phyloP scores from a whole-genome alignment of 2,797 vertebrate species.

The Phaenicophaeus curvirostris region DNA sequence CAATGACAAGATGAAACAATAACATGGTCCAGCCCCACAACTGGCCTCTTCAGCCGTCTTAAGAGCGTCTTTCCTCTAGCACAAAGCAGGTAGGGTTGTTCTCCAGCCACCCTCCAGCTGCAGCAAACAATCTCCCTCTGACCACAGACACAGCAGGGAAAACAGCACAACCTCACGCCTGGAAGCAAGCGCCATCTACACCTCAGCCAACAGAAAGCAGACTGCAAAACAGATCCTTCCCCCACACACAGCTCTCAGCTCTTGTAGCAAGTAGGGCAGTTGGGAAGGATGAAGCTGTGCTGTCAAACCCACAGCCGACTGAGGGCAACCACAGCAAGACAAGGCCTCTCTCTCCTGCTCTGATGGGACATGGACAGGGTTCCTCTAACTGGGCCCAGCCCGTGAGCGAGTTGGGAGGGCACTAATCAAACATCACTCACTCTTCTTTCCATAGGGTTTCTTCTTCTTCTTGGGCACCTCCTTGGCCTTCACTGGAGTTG shows the following conservation, averaged over 20 bases:
- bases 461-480: slow-evolving; percentile 78
- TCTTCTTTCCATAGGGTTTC: slow-evolving; percentile 80
- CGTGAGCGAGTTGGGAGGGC: slow-evolving; percentile 46
- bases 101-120: slow-evolving; percentile 2
- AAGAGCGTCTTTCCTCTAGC: background rate
- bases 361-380: slow-evolving; percentile 19
- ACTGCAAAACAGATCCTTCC: slow-evolving; percentile 23
- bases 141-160: background rate
- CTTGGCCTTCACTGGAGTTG: slow-evolving; percentile 73
- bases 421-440: slow-evolving; percentile 71
- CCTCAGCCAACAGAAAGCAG: background rate
- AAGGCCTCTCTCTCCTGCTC: slow-evolving; percentile 64
- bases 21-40: background rate
- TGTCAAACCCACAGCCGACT: background rate
- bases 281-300: slow-evolving; percentile 22
- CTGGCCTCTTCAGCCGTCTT: background rate
- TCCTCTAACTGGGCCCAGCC: slow-evolving; percentile 66
- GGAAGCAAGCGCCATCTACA: slow-evolving; percentile 22
- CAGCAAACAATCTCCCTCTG: background rate
- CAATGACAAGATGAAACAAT: background rate
- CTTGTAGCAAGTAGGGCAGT: background rate
- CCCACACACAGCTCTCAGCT: background rate
- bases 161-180: slow-evolving; percentile 51
- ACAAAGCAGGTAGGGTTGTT: slow-evolving; percentile 18
- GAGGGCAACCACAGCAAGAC: slow-evolving; percentile 39